phyloP scores from a whole-genome alignment of 2,888 invertebrate genomes.

The Sphinx pinastri region DNA sequence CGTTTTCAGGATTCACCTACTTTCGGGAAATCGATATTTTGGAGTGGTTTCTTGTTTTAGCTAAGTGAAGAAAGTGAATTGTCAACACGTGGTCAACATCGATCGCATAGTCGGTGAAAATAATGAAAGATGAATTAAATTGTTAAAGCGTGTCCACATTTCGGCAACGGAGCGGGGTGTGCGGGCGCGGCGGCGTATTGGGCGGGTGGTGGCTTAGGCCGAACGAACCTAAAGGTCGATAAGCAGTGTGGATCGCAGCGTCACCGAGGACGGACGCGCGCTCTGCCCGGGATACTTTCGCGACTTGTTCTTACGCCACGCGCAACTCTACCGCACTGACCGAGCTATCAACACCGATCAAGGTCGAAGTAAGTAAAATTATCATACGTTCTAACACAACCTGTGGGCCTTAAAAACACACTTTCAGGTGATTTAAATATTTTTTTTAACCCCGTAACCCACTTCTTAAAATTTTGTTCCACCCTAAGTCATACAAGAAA shows the following conservation, averaged over 20 bases:
- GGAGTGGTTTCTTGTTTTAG: not conserved
- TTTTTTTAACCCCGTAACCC: not conserved
- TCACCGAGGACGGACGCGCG: slow-evolving; percentile 55
- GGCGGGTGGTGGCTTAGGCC: slow-evolving; percentile 55
- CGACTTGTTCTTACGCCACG: slow-evolving; percentile 31
- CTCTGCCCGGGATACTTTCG: slow-evolving; percentile 38
- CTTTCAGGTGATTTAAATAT: not conserved
- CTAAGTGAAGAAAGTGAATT: slow-evolving; percentile 37
- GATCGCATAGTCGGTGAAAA: slow-evolving; percentile 56
- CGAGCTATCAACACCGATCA: slow-evolving; percentile 28
- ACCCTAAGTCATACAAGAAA: slow-evolving; percentile 1
- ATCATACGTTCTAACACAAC: slow-evolving; percentile 14
- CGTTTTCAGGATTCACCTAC: not conserved
- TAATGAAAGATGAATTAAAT: slow-evolving; percentile 68
- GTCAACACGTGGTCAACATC: slow-evolving; percentile 57
- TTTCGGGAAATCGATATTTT: not conserved
- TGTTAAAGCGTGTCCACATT: slow-evolving; percentile 72
- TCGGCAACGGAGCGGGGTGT: slow-evolving; percentile 70
- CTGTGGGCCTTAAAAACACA: not conserved
- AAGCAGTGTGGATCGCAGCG: slow-evolving; percentile 66
- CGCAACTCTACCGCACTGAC: slow-evolving; percentile 29
- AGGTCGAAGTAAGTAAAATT: slow-evolving; percentile 29
- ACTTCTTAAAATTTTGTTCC: slow-evolving; percentile 4
- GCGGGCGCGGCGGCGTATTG: slow-evolving; percentile 63
- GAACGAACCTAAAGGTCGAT: slow-evolving; percentile 66